Evolutionary conservation across 2,113 vertebrate species (phyloP).

Genomic region (Raphicerus campestris): DNA sequence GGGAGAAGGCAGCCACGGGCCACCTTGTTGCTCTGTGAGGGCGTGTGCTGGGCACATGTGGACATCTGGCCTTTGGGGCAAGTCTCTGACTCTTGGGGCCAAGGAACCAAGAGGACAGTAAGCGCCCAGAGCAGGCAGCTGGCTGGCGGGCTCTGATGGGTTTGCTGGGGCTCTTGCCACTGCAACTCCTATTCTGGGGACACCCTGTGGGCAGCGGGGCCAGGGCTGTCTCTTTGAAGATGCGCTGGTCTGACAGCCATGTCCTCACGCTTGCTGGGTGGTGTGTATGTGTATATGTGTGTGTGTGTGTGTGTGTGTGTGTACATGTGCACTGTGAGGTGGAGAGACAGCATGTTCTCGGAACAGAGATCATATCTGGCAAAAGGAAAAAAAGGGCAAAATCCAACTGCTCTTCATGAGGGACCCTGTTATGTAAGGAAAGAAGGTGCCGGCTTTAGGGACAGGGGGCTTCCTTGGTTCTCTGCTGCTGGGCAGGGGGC

Average conservation of each 20-base stretch:
- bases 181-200: fast-evolving
- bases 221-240: not conserved
- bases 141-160: fast-evolving
- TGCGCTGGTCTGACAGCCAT: not conserved
- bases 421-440: no score
- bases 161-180: not conserved
- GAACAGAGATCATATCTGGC: no score
- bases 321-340: no score
- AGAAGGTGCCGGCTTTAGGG: no score
- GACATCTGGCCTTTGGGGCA: not conserved
- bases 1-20: not conserved
- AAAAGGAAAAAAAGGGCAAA: no score
- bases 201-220: fast-evolving
- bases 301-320: not conserved
- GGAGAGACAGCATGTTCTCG: no score
- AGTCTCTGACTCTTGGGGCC: not conserved
- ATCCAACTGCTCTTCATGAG: no score
- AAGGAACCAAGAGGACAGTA: not conserved
- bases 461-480: not conserved
- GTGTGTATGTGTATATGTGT: no score
- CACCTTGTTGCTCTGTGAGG: fast-evolving
- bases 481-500: no score
- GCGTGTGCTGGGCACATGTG: fast-evolving
- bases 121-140: not conserved
- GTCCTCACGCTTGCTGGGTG: fast-evolving